These are phyloP conservation scores for Anthopleura sola DNA, from an alignment of 64 coral and sea anemone genomes.

Conservation along the genomic window DNA sequence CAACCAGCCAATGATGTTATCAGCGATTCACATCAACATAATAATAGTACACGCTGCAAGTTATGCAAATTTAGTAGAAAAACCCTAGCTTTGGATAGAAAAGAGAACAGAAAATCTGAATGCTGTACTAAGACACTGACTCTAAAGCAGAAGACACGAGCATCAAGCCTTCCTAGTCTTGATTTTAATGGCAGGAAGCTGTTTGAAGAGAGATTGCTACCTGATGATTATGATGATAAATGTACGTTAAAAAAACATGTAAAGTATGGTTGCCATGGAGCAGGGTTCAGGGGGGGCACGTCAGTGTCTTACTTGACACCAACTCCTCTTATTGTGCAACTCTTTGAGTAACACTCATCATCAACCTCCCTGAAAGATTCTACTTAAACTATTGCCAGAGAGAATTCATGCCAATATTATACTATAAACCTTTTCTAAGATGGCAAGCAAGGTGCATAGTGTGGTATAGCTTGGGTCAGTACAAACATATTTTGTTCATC, in stretches of 20 bases:
- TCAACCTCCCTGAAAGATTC: no score
- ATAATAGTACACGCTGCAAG: neutral
- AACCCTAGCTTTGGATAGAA: neutral
- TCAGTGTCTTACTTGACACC: neutral
- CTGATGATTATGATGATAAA: constrained; percentile 3
- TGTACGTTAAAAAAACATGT: neutral
- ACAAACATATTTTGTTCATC: no score
- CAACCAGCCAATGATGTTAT: neutral
- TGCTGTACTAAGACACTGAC: neutral
- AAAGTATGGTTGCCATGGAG: neutral
- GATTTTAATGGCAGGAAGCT: constrained; percentile 33
- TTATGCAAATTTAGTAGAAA: neutral
- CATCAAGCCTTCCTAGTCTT: constrained; percentile 21
- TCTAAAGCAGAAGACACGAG: neutral
- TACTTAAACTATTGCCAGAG: no score
- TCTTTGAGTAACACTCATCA: constrained; percentile 45
- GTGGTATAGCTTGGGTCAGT: no score
- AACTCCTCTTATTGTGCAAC: constrained; percentile 71
- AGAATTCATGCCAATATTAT: no score
- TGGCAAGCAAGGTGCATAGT: no score
- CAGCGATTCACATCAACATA: neutral
- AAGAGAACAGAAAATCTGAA: neutral
- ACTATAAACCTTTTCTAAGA: no score
- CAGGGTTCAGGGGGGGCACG: neutral
- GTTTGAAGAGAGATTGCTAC: constrained; percentile 64